These are phyloP conservation scores for Taxidea taxus DNA, from an alignment of 2,113 vertebrate genomes.

Conservation along the genomic window DNA sequence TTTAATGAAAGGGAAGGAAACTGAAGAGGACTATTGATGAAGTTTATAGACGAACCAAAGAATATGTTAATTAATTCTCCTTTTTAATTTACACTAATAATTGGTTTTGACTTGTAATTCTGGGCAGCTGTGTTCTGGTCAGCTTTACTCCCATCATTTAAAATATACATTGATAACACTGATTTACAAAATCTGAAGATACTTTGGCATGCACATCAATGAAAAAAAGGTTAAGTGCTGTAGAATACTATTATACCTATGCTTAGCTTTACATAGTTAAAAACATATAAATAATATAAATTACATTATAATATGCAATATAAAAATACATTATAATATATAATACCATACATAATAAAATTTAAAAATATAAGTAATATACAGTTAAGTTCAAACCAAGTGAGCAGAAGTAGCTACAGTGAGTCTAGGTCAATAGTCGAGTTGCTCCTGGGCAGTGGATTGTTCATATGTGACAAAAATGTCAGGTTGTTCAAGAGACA, in stretches of 20 bases:
- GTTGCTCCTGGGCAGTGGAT: neutral
- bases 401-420: neutral
- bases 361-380: neutral
- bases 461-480: neutral
- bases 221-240: neutral
- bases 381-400: neutral
- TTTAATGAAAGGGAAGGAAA: constrained; percentile 41
- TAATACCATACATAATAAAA: neutral
- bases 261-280: neutral
- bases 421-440: neutral
- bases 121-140: neutral
- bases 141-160: neutral
- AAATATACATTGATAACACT: neutral
- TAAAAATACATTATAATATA: neutral
- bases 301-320: neutral
- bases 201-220: neutral
- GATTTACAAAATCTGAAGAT: neutral
- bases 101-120: neutral
- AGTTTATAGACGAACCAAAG: neutral
- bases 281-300: neutral
- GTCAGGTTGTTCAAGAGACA: neutral
- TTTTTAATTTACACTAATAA: neutral
- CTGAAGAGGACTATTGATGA: neutral
- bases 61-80: neutral
- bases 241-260: neutral